Evolutionary conservation across 2,797 vertebrate genomes (phyloP).

Genomic region (Dicrostonyx torquatus): DNA sequence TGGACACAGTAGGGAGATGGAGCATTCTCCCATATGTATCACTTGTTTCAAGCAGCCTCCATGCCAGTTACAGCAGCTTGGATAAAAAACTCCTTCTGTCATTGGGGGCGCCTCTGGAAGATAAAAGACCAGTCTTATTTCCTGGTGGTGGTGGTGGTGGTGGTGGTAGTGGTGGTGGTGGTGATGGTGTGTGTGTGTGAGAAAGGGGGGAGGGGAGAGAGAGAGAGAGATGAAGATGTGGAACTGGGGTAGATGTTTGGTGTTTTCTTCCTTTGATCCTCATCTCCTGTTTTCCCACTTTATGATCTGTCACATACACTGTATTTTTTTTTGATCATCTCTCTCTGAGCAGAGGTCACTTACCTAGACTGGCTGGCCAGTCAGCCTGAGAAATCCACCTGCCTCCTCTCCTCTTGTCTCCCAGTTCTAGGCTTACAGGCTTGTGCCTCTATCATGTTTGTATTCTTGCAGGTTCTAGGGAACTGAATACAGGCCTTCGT

Average conservation of each 20-base stretch:
- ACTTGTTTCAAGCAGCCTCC: not conserved
- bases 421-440: not conserved
- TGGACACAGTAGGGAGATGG: not conserved
- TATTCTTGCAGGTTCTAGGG: not conserved
- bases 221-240: too few species aligned
- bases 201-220: too few species aligned
- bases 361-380: not conserved
- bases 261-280: not conserved
- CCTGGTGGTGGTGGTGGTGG: not conserved
- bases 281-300: not conserved
- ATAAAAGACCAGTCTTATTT: not conserved
- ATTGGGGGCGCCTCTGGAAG: not conserved
- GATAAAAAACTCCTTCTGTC: not conserved
- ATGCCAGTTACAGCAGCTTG: too few species aligned
- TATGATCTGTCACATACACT: not conserved
- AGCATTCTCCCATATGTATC: too few species aligned
- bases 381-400: not conserved
- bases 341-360: not conserved
- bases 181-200: not conserved
- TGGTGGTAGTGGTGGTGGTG: not conserved
- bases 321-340: not conserved
- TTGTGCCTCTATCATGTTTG: not conserved
- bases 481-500: not conserved
- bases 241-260: not conserved
- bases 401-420: not conserved